Base-by-base conservation (phyloP, 1,140 invertebrate species). In the Nomia melanderi region DNA sequence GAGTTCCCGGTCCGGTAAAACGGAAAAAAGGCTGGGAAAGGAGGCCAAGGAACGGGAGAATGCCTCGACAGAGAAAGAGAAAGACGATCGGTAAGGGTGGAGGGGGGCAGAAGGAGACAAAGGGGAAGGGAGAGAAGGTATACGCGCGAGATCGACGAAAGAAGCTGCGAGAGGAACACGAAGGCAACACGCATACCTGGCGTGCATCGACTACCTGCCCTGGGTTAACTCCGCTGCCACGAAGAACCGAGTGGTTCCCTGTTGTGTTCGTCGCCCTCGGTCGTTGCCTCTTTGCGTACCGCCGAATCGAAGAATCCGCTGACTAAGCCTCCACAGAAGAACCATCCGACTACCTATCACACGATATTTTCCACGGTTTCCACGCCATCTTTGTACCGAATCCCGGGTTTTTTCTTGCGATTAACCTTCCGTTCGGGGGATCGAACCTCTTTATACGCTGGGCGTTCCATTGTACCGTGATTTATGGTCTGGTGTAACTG, bases 171-270 rank as follows among this genome's bases (percentile, higher is more conserved):
- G 44, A 79, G 80, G 73, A 79, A 83, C 80, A 69, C 33, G 63
- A 74, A 41, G 56, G 79, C 59, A 67, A 64, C 83, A 67, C 81
- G 81, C 82, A 85, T 86, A 85, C 79, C 84, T 84, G 76, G 53
- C 76, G 54, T 83, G 78, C 76, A 77, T 75, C 67, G 75, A 65
- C 85, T 86, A 82, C 79, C 78, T 81, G 81, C 70, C 54, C 72
- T 63, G 62, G 72, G 71, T 69, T 78, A 86, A 85, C 73, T 74
- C 73, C 70, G 79, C 78, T 60, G 47, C 67, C 69, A 71, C 39
- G 74, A 71, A 62, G 47, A 17, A 81, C 36, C 50, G n/a, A 33
- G 44, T 41, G 44, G 39, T 75, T 12, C 56, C 53, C 23, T 23
- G 29, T 65, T 54, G 78, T 64, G 23, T 78, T 53, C 60, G 50